phyloP scores from a whole-genome alignment of 1,140 invertebrate species.

The Apis laboriosa region DNA sequence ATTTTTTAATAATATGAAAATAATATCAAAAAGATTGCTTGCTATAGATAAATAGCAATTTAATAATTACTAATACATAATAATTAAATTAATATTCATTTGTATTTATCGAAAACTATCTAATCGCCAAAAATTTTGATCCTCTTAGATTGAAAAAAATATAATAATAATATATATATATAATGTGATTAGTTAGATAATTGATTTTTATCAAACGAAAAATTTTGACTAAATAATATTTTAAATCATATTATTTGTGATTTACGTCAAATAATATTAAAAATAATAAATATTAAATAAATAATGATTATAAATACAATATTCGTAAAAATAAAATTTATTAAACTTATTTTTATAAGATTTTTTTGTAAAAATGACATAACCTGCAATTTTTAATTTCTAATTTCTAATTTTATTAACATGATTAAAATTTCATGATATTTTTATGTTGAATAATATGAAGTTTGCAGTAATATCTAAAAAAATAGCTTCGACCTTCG shows the following conservation, averaged over 20 bases:
- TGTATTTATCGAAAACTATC: neutral
- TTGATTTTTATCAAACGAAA: no score
- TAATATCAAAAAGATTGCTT: neutral
- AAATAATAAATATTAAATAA: neutral
- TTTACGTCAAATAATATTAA: neutral
- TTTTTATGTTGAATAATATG: neutral
- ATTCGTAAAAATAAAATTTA: neutral
- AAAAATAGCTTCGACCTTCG: constrained; percentile 51
- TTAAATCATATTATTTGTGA: no score
- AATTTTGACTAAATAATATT: no score
- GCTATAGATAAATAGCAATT: neutral
- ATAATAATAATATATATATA: no score
- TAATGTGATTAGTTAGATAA: no score
- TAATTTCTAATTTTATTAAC: neutral
- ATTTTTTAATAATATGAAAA: neutral
- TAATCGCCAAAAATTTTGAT: neutral
- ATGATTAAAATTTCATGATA: neutral
- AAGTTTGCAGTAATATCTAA: constrained; percentile 1
- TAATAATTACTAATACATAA: neutral
- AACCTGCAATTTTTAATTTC: neutral
- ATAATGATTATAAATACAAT: neutral
- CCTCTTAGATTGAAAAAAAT: neutral
- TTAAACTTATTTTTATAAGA: neutral
- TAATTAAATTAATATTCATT: constrained; percentile 24
- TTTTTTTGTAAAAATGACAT: neutral